Evolutionary conservation across 2,113 vertebrate species (phyloP), one percentile per base, ranked within the genome.

Genomic region (Pitta sordida): DNA sequence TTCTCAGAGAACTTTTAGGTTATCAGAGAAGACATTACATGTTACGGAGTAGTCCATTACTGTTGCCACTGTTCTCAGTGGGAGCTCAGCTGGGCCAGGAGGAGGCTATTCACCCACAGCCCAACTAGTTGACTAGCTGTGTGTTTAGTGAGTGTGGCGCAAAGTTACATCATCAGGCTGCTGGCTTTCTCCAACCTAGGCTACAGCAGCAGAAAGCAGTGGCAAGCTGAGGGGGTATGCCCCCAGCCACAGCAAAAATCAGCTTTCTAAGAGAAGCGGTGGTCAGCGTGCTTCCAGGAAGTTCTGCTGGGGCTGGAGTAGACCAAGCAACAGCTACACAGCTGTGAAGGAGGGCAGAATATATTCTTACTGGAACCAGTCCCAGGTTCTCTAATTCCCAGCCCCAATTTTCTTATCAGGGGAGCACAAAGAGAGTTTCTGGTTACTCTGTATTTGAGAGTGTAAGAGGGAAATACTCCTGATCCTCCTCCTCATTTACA

Each of bases 91-190:
- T 55, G 36, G 39, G 23, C 36, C 39, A n/a, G 85, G 58, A 85
- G 24, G 44, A 41, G 13, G 18, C 13, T 88, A 34, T 70, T 74
- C 39, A 49, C 15, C 27, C 43, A 9, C 37, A 60, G 53, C 49
- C 44, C 51, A 79, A n/a, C 18, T 48, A 52, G 24, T 37, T 70
- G 37, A 36, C 16, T 52, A 85, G 4, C 39, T 36, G 24, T 73
- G 62, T 2, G 0, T 43, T 82, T 39, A 71, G n/a, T 5, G 7
- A 73, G 8, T 26, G n/a, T 3, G 2, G 6, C 34, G 27, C 27
- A 64, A 39, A 88, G 30, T 22, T 15, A 8, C 13, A 48, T 64
- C 76, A 18, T 23, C 59, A 44, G 67, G 26, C 63, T 73, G 22
- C 39, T 88, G 62, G 21, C 48, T 27, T 70, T 52, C 48, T 64